Base-by-base conservation (phyloP, 2,113 vertebrate genomes). In the Origma solitaria region DNA sequence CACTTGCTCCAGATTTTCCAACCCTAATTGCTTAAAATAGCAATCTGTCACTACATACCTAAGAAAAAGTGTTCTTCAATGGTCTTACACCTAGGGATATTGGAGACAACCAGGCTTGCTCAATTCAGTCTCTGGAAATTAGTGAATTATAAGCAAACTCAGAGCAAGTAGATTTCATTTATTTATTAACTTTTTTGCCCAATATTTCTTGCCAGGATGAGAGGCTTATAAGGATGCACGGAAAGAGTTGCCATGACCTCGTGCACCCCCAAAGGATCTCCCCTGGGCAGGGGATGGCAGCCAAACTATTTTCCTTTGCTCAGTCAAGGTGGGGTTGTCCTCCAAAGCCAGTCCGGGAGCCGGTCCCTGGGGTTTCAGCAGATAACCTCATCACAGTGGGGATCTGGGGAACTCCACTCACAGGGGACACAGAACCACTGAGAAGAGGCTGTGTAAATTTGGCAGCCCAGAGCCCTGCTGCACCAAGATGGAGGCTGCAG, bases 261-360 rank as follows among this genome's bases (percentile, higher is more conserved):
- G 4, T 15, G 25, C 4, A 62, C 11, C 13, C 1, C 1, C 0
- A 0, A 64, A 76, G 6, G 16, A 70, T 30, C 10, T 24, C n/a
- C 12, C 6, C 23, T 44, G 16, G 6, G 7, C 14, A 45, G 33
- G 4, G 9, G 4, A 19, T 14, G 60, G 33, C 45, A 69, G 51
- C 11, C 38, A n/a, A 57, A 45, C 4, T 20, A 7, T 44, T 86
- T 53, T 9, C 4, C 13, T 65, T 56, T 23, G 1, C 12, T 25
- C 23, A 13, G 5, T 7, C 40, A 37, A 10, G 8, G 14, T 15
- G 15, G 4, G 2, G 1, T 9, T 64, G 18, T 23, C 31, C 19
- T 82, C 33, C 30, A 44, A 79, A 94, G 18, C 15, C 28, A 33
- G 30, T 11, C 23, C n/a, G 45, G 35, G 12, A 68, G 8, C 6